Percentiles rank a stretch among this genome's conserved stretches.
These are phyloP conservation scores for Marasmarcha lunaedactyla DNA, from an alignment of 2,888 invertebrate species.

Conservation along the genomic window DNA sequence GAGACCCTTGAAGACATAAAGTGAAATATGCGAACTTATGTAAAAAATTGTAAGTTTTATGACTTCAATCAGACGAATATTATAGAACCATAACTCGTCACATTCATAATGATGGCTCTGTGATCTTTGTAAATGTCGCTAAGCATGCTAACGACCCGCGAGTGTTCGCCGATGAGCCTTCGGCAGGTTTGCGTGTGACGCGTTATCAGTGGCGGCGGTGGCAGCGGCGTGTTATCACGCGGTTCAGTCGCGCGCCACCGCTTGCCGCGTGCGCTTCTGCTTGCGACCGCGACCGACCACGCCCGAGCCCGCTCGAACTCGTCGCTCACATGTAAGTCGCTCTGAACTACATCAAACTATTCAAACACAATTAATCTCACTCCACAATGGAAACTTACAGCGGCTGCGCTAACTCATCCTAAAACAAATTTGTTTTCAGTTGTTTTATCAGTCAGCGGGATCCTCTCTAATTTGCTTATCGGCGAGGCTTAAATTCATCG, in stretches of 20 bases:
- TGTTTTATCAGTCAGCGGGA: not conserved
- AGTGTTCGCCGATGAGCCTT: no score
- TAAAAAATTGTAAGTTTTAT: no score
- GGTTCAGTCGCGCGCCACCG: slow-evolving; percentile 8
- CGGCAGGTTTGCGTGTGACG: no score
- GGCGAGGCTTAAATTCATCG: not conserved
- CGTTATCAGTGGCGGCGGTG: slow-evolving; percentile 2
- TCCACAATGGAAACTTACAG: not conserved
- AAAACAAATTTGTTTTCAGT: not conserved
- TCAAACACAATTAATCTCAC: not conserved
- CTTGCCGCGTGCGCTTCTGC: slow-evolving; percentile 6
- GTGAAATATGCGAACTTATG: no score
- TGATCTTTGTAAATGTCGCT: no score
- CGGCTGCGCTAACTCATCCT: not conserved
- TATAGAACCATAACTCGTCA: no score
- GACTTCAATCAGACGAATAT: no score
- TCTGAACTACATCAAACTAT: no score
- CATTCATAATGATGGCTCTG: no score
- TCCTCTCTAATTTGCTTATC: not conserved
- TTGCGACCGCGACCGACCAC: not conserved
- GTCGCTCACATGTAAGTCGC: not conserved
- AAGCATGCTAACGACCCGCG: no score
- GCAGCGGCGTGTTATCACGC: slow-evolving; percentile 4
- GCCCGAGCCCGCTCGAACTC: not conserved
- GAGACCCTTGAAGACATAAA: no score